Evolutionary conservation across 2,797 vertebrate genomes (phyloP), one percentile per base, ranked within the genome.

Genomic region (Fundulus diaphanus): DNA sequence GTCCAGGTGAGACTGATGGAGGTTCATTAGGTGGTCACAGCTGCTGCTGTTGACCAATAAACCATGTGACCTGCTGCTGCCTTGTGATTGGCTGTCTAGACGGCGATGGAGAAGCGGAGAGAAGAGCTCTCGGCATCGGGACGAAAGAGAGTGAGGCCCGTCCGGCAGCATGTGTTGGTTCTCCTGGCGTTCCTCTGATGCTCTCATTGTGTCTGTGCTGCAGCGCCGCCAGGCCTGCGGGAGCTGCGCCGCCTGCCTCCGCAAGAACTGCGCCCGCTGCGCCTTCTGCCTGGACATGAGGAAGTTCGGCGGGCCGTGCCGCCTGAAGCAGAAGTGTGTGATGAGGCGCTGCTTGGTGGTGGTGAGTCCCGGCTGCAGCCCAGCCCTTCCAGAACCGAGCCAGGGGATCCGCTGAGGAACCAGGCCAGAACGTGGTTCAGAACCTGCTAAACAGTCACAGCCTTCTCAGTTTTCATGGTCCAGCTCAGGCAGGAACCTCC

Each of bases 261-360:
- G 68, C 29, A 12, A 66, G 48, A 11, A 71, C 48, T 77, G 75
- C 2, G 59, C 48, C 1, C n/a, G 1, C 13, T 77, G 75, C 24
- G 2, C 5, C 9, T 71, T 44, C 75, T 77, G 75, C 59, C 48
- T 9, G 20, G 75, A 77, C 68, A 77, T 54, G 75, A 71, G 29
- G 57, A 71, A 63, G 75, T 71, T 71, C 1, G 75, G 75, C 7
- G 75, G 75, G 7, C 48, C 59, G 5, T 66, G 18, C 0, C 40
- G 20, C 12, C 49, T 65, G 48, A 71, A 49, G 40, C 68, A 77
- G 68, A 71, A 52, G 29, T 77, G 75, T 65, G 22, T 66, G 37
- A n/a, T 18, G 33, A 71, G 75, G 20, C 68, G 69, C 22, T 77
- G 75, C 52, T 12, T 46, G 59, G 3, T 56, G 22, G 15, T 71